Evolutionary conservation across 2,888 invertebrate species (phyloP).

Genomic region (Drosophila rellima): DNA sequence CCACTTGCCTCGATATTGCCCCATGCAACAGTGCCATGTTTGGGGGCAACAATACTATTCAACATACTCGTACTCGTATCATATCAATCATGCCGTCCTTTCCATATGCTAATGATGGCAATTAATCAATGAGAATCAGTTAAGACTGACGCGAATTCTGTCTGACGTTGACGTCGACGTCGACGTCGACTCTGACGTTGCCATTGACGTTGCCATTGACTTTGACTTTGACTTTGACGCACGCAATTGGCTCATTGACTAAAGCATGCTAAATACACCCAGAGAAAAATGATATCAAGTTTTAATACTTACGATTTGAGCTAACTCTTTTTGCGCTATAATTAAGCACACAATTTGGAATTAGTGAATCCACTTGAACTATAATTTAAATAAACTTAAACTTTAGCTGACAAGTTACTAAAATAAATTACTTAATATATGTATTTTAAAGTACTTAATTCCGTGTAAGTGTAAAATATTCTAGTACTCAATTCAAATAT

Average conservation of each 20-base stretch:
- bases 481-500: too few species aligned
- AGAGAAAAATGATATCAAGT: not conserved
- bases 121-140: conserved; percentile 81
- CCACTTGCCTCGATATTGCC: conserved; percentile 2
- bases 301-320: not conserved
- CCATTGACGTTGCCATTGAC: too few species aligned
- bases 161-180: not conserved
- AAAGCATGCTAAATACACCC: not conserved
- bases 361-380: too few species aligned
- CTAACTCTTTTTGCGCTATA: too few species aligned
- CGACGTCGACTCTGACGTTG: not conserved
- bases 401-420: too few species aligned
- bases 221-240: conserved; percentile 18
- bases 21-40: conserved; percentile 24
- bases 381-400: too few species aligned
- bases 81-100: conserved; percentile 72
- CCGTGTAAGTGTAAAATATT: too few species aligned
- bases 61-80: conserved; percentile 28
- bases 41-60: conserved; percentile 8
- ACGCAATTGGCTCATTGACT: conserved; percentile 74
- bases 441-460: too few species aligned
- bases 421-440: too few species aligned
- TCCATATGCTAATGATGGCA: conserved; percentile 78
- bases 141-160: conserved; percentile 46
- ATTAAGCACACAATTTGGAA: too few species aligned